A percentile compares a stretch with the other conserved stretches of the same genome.
phyloP scores from a whole-genome alignment of 2,797 vertebrate genomes.

The Hemibagrus guttatus region DNA sequence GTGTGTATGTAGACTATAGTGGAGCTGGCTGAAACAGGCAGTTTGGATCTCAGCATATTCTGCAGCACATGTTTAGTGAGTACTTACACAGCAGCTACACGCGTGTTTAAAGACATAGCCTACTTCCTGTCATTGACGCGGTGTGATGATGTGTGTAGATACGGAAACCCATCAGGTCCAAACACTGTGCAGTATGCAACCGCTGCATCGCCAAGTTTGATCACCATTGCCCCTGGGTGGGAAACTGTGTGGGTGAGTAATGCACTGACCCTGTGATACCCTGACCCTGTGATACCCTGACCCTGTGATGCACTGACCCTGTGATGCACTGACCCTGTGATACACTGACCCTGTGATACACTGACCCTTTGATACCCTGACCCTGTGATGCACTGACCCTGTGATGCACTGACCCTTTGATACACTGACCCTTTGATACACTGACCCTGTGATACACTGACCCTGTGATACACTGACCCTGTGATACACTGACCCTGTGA shows the following conservation, averaged over 20 bases:
- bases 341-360: too few species aligned
- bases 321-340: too few species aligned
- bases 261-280: too few species aligned
- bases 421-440: too few species aligned
- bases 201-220: constrained; percentile 99
- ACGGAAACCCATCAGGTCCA: constrained; percentile 98
- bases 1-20: constrained; percentile 87
- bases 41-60: constrained; percentile 98
- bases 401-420: too few species aligned
- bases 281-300: too few species aligned
- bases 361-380: too few species aligned
- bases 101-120: not conserved
- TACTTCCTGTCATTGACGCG: not conserved
- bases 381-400: too few species aligned
- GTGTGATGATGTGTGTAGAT: constrained; percentile 75
- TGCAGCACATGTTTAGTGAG: constrained; percentile 99
- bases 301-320: too few species aligned
- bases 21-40: constrained; percentile 96
- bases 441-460: too few species aligned
- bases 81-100: constrained; percentile 37
- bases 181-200: constrained; percentile 98
- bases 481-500: too few species aligned
- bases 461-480: too few species aligned
- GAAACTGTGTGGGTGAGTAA: constrained; percentile 96
- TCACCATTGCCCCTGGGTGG: constrained; percentile 99